Conservation (phyloP, 2,113 vertebrate genomes). For the Gymnogyps californianus region DNA sequence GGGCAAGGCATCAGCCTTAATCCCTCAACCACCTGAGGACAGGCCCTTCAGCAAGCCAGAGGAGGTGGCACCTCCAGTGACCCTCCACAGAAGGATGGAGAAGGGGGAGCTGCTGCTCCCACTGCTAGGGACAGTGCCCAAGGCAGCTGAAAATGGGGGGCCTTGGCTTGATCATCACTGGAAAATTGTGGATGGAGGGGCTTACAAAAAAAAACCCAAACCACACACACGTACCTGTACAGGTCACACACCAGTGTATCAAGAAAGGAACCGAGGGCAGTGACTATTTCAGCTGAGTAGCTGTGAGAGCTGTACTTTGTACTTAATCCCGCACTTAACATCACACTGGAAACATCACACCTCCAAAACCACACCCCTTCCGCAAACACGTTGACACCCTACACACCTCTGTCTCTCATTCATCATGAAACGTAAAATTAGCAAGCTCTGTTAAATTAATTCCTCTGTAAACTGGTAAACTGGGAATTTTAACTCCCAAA, state of each 20-base stretch:
- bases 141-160: background rate
- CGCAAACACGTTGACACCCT: accelerated
- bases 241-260: background rate
- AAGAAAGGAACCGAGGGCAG: background rate
- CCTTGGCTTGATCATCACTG: background rate
- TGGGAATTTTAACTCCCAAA: background rate
- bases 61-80: background rate
- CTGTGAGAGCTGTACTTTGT: background rate
- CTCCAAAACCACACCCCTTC: background rate
- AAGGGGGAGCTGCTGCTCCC: background rate
- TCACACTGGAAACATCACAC: background rate
- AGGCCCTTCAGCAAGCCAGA: background rate
- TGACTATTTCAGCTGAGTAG: background rate
- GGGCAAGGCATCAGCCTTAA: background rate
- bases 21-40: background rate
- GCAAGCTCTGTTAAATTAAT: background rate
- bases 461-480: background rate
- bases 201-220: background rate
- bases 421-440: background rate
- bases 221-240: background rate
- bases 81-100: background rate
- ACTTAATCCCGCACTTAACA: background rate
- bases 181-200: background rate
- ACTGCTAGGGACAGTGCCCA: background rate
- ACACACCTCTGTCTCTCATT: background rate